Percentiles rank a stretch among this genome's conserved stretches.
Evolutionary conservation across 2,888 invertebrate species (phyloP).

Genomic region (Lithosia quadra): DNA sequence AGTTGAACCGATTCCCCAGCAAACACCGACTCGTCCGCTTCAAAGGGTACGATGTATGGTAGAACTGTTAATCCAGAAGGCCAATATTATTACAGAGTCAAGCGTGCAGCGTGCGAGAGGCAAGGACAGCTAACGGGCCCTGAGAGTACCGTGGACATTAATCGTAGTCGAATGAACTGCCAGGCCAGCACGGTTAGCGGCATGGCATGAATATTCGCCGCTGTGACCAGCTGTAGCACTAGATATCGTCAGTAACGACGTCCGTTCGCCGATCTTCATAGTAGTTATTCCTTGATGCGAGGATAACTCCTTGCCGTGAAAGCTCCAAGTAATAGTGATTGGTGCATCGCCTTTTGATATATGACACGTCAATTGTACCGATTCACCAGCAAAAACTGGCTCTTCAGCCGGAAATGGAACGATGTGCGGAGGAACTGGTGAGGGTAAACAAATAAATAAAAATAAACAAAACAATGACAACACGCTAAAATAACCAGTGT

Average conservation of each 20-base stretch:
- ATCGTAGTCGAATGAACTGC: constrained; percentile 88
- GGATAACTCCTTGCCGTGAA: constrained; percentile 88
- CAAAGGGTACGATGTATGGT: constrained; percentile 90
- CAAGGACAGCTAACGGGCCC: constrained; percentile 51
- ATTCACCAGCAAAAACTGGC: constrained; percentile 89
- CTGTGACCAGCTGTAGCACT: constrained; percentile 89
- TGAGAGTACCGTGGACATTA: constrained; percentile 89
- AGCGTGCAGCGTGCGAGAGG: constrained; percentile 84
- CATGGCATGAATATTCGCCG: constrained; percentile 91
- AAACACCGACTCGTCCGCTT: constrained; percentile 89
- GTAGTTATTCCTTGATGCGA: constrained; percentile 86
- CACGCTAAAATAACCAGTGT: constrained; percentile 67
- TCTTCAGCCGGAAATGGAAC: constrained; percentile 88
- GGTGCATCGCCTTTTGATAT: constrained; percentile 90
- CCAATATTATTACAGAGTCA: constrained; percentile 77
- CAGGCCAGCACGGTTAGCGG: constrained; percentile 89
- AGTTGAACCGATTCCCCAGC: constrained; percentile 90
- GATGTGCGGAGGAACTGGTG: constrained; percentile 88
- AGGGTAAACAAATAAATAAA: constrained; percentile 62
- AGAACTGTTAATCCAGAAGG: constrained; percentile 88
- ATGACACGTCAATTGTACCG: constrained; percentile 88
- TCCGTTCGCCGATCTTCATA: constrained; percentile 88
- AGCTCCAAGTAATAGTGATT: constrained; percentile 91
- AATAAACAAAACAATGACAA: constrained; percentile 58
- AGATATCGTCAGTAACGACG: constrained; percentile 89